A percentile compares a stretch with the other conserved stretches of the same genome.
Conservation (phyloP, 2,797 vertebrate genomes). For the Crax fasciolata region DNA sequence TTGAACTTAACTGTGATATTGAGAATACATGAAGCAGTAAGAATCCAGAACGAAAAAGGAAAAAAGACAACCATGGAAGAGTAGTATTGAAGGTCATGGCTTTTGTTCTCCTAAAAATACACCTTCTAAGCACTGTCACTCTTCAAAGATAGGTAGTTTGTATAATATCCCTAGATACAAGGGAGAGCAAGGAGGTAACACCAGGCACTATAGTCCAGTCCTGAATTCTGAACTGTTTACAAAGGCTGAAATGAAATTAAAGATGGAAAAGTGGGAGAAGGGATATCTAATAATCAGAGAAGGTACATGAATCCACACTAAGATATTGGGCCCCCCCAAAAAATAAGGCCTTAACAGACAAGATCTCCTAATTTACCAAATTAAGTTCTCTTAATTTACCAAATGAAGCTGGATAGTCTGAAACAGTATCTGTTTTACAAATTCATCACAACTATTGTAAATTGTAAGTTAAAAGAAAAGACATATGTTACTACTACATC, state of each 20-base stretch:
- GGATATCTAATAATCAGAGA: not conserved
- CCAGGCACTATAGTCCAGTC: not conserved
- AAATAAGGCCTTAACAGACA: not conserved
- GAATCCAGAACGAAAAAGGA: not conserved
- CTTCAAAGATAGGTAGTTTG: rapidly evolving
- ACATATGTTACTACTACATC: slow-evolving; percentile 51
- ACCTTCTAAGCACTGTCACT: not conserved
- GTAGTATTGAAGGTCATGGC: not conserved
- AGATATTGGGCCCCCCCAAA: not conserved
- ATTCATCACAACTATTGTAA: not conserved
- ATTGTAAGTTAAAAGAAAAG: not conserved
- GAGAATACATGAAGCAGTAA: not conserved
- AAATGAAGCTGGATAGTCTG: slow-evolving; percentile 18
- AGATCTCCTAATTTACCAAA: slow-evolving; percentile 18
- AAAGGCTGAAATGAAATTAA: not conserved
- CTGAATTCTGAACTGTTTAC: not conserved
- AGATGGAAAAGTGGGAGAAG: not conserved
- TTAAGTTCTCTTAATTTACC: not conserved
- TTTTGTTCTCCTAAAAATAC: not conserved
- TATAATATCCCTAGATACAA: not conserved
- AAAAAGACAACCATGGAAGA: not conserved
- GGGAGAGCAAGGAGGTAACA: not conserved
- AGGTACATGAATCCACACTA: not conserved
- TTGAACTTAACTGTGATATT: not conserved
- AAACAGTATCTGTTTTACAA: slow-evolving; percentile 26